Base-by-base conservation (phyloP, 2,888 invertebrate species). In the Colostygia pectinataria region DNA sequence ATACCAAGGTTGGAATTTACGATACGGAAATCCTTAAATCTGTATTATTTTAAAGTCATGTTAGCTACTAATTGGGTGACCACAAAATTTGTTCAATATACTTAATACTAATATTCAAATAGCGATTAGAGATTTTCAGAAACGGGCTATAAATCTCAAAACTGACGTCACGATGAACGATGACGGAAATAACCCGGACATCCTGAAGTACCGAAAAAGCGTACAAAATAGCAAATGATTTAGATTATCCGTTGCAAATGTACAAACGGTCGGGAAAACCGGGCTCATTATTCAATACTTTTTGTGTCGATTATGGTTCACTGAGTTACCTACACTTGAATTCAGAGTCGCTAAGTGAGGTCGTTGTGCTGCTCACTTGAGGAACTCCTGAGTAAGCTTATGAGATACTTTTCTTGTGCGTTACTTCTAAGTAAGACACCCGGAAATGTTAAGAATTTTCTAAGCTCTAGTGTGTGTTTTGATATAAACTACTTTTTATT, bases 221-320 rank as follows among this genome's bases (percentile, higher is more conserved):
- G 36, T 48, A 36, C 28, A 37, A 53, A 45, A 32, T 48, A 44
- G 32, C 41, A 60, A 50, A 63, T 68, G 57, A 69, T 74, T 74
- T 62, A 73, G 63, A 71, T 68, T 69, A 62, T 42, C 77, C 77
- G 74, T 72, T 60, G 52, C 76, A 66, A 78, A 79, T 77, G 65
- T 57, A 58, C 62, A 65, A 70, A 77, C 69, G 67, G 63, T 49
- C 57, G 83, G 80, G 65, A 81, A 81, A 61, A 45, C 73, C 69
- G 55, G 32, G n/a, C 13, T 13, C 24, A 23, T 41, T 27, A 42
- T 12, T 33, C 32, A 36, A 28, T 23, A 12, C 23, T 41, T 45
- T 37, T 41, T 38, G 18, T 18, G 13, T n/a, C n/a, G 1, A 42
- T 38, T 42, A 18, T 32, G 37, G 36, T 49, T 24, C 28, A 27